Base-by-base conservation (phyloP, 2,888 invertebrate species). In the Nephrotoma appendiculata region DNA sequence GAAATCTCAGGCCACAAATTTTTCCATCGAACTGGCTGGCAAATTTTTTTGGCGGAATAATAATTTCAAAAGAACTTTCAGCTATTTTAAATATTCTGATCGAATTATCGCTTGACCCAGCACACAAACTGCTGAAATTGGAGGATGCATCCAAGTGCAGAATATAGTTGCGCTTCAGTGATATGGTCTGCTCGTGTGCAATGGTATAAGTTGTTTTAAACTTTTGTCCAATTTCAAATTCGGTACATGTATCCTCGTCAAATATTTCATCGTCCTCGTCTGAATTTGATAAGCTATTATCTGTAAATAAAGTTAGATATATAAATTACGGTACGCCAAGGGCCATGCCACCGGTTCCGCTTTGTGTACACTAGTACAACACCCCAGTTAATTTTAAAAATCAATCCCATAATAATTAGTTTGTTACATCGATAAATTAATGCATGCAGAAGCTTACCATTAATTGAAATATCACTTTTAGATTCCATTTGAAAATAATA, bases 101-200 rank as follows among this genome's bases (percentile, higher is more conserved):
- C 0, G 90, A 89, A 83, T 92, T 90, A 89, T 93, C 92, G 0
- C 94, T 93, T 31, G 93, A 89, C 0, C 92, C 93, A 0, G 92
- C 90, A 15, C 86, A 85, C 41, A 83, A 57, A 31, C 7, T 41
- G 45, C 19, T 84, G n/a, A 52, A 83, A 6, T 71, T 41, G 15
- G 43, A 19, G 86, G 41, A 7, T n/a, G n/a, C 93, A 88, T 92
- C 92, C 88, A 95, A 89, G 87, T 93, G 93, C 84, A 95, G 92
- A 86, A 95, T 92, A 89, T 95, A 96, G 3, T 93, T 92, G 87
- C 93, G 92, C 44, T 93, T 92, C 0, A 92, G 88, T 0, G 93
- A 92, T 45, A 94, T 92, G 0, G 92, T 91, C 86, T 92, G 93
- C 91, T 95, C 94, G 48, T 90, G 89, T 1, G 88, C 87, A 87